Percentiles rank a stretch among this genome's conserved stretches.
These are phyloP conservation scores for Nomada hirtipes DNA, from an alignment of 2,888 invertebrate genomes.

Conservation along the genomic window DNA sequence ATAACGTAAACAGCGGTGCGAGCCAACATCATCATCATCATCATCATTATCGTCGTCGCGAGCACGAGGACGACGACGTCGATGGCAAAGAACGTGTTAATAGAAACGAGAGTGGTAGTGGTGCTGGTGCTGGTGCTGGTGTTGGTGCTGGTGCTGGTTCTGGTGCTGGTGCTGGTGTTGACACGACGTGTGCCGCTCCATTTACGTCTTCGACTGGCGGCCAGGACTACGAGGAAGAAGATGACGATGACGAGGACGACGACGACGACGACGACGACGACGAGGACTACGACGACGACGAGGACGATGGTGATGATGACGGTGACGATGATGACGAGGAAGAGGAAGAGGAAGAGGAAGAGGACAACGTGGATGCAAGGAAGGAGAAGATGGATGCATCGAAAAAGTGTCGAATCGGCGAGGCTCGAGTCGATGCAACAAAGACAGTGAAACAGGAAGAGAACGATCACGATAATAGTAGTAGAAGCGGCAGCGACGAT, in stretches of 20 bases:
- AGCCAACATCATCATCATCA: constrained; percentile 14
- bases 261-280: constrained; percentile 59
- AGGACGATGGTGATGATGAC: constrained; percentile 76
- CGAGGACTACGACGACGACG: constrained; percentile 69
- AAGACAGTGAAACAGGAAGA: constrained; percentile 37
- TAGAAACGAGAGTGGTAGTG: constrained; percentile 41
- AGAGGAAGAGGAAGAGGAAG: constrained; percentile 77
- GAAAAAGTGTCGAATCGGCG: constrained; percentile 40
- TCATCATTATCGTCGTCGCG: constrained; percentile 34
- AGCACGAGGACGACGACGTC: constrained; percentile 7
- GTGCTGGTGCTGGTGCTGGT: background rate
- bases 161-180: constrained; percentile 3
- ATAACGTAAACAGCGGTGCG: constrained; percentile 14
- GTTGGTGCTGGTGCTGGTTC: too few species aligned
- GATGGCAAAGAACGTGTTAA: constrained; percentile 20
- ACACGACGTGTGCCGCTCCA: constrained; percentile 25
- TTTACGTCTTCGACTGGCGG: constrained; percentile 26
- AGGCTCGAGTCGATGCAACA: constrained; percentile 35
- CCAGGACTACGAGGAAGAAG: constrained; percentile 30
- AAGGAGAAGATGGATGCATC: constrained; percentile 13
- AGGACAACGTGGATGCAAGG: constrained; percentile 61
- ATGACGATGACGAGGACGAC: constrained; percentile 75
- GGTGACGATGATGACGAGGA: constrained; percentile 62
- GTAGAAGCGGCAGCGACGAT: constrained; percentile 5
- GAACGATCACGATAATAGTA: constrained; percentile 21